phyloP scores from a whole-genome alignment of 2,113 vertebrate species.

The Orientallactaga bullata region DNA sequence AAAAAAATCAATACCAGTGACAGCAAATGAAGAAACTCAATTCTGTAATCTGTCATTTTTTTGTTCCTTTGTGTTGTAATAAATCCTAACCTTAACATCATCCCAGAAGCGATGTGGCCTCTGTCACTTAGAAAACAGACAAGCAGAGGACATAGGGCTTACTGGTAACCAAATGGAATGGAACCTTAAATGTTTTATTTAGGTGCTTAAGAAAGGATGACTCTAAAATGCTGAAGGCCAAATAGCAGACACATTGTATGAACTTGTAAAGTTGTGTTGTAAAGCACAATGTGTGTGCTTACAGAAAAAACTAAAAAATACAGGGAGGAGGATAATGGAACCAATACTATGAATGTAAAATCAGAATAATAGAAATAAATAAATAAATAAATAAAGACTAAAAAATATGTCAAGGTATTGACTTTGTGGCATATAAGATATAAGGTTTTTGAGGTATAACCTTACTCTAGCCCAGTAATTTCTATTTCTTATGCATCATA shows the following conservation, averaged over 20 bases:
- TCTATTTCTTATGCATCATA: background rate
- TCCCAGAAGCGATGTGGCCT: background rate
- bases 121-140: conserved; percentile 36
- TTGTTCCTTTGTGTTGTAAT: background rate
- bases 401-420: background rate
- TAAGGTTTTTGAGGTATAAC: no score
- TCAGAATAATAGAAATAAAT: no score
- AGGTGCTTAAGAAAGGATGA: background rate
- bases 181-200: conserved; percentile 7
- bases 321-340: no score
- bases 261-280: background rate
- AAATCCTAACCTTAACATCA: background rate
- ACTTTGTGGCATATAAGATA: background rate
- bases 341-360: no score
- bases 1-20: no score
- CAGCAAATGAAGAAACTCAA: background rate
- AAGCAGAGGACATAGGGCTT: background rate
- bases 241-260: background rate
- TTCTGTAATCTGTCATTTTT: background rate
- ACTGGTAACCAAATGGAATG: conserved; percentile 16
- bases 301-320: background rate
- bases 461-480: background rate
- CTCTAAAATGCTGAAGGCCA: conserved; percentile 7
- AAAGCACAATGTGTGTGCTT: background rate
- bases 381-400: no score